Evolutionary conservation across 1,140 invertebrate genomes (phyloP).

Genomic region (Halyomorpha halys): DNA sequence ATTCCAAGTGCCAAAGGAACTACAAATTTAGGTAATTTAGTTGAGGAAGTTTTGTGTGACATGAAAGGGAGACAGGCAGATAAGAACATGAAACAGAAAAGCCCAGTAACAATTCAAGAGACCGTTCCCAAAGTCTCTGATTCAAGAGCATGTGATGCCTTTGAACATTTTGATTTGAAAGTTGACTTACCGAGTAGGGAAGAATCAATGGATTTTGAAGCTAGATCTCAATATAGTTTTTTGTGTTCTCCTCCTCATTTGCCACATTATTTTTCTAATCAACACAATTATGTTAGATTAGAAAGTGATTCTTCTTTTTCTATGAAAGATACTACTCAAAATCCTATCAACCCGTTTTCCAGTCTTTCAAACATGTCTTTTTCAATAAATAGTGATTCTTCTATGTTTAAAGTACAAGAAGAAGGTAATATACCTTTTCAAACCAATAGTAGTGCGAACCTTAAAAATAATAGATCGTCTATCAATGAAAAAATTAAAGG

Average conservation of each 20-base stretch:
- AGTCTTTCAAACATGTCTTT: neutral
- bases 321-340: neutral
- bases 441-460: neutral
- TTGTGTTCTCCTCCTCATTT: neutral
- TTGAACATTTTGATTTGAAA: conserved; percentile 1
- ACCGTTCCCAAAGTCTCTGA: neutral
- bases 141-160: neutral
- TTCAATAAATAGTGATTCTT: conserved; percentile 6
- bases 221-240: conserved; percentile 9
- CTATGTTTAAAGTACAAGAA: neutral
- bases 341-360: neutral
- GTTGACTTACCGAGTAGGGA: neutral
- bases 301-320: conserved; percentile 1
- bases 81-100: neutral
- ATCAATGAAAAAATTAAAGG: neutral
- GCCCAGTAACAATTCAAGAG: neutral
- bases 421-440: too few species aligned
- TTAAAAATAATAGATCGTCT: neutral
- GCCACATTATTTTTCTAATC: neutral
- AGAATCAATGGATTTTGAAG: neutral
- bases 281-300: neutral
- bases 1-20: neutral
- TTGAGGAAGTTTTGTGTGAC: neutral
- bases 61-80: neutral
- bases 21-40: neutral